These are phyloP conservation scores for Drosophila leonis DNA, from an alignment of 2,888 invertebrate species.

Conservation along the genomic window DNA sequence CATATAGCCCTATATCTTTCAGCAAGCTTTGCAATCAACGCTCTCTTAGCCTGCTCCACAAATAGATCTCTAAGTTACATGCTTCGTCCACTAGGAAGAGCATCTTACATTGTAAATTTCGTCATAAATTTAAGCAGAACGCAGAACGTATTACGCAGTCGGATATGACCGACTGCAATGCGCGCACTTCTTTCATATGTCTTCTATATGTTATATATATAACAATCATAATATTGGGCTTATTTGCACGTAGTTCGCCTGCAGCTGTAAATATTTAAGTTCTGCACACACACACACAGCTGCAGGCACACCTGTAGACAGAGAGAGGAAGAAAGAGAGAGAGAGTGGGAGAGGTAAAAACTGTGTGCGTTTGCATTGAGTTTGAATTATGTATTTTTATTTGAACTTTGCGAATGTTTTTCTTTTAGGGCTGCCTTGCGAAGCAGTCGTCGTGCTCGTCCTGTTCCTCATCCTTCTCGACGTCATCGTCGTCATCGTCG, in stretches of 20 bases:
- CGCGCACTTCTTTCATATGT: background rate
- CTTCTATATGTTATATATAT: background rate
- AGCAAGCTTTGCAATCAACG: too few species aligned
- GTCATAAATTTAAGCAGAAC: background rate
- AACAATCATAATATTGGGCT: conserved; percentile 50
- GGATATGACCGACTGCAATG: background rate
- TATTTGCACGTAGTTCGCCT: conserved; percentile 48
- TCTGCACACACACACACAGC: conserved; percentile 25
- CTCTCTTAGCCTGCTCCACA: too few species aligned
- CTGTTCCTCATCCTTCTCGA: conserved; percentile 5
- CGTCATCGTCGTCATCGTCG: conserved; percentile 2
- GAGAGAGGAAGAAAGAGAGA: background rate
- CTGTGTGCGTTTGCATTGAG: conserved; percentile 45
- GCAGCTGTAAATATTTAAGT: conserved; percentile 61
- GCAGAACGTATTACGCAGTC: background rate
- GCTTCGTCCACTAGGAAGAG: background rate
- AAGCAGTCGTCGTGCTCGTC: background rate
- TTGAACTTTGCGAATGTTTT: conserved; percentile 43
- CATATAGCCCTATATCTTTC: too few species aligned
- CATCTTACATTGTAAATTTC: background rate
- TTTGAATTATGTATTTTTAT: conserved; percentile 64
- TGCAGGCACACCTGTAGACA: conserved; percentile 6
- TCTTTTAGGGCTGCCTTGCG: background rate
- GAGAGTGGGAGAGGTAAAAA: background rate
- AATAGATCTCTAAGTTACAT: too few species aligned